These are phyloP conservation scores for Scalopus aquaticus DNA, from an alignment of 2,113 vertebrate genomes.

Conservation along the genomic window DNA sequence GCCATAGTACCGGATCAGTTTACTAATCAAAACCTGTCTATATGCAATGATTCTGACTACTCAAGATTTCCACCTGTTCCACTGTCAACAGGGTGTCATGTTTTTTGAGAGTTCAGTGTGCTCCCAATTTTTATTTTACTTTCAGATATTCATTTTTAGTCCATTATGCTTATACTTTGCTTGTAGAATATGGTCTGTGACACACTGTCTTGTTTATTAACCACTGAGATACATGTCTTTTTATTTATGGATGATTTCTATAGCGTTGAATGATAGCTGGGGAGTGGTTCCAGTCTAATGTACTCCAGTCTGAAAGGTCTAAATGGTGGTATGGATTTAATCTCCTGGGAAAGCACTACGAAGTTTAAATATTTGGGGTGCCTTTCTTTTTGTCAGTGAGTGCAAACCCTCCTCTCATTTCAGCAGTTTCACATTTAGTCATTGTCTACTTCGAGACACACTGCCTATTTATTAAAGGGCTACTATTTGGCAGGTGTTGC, in stretches of 20 bases:
- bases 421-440: not conserved
- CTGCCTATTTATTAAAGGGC: not conserved
- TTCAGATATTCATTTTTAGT: not conserved
- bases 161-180: not conserved
- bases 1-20: not conserved
- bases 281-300: not conserved
- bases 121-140: not conserved
- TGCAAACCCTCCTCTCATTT: not conserved
- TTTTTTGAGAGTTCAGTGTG: not conserved
- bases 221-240: not conserved
- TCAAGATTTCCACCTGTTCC: not conserved
- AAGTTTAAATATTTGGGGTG: not conserved
- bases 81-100: accelerated
- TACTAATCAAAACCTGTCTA: not conserved
- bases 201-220: not conserved
- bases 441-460: not conserved
- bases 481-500: not conserved
- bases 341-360: not conserved
- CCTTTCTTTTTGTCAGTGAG: not conserved
- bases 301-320: not conserved
- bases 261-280: not conserved
- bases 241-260: not conserved
- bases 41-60: not conserved
- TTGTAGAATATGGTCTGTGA: not conserved
- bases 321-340: not conserved